A percentile compares a stretch with the other conserved stretches of the same genome.
These are phyloP conservation scores for Amblyopsis hoosieri DNA, from an alignment of 2,797 vertebrate species.

Conservation along the genomic window DNA sequence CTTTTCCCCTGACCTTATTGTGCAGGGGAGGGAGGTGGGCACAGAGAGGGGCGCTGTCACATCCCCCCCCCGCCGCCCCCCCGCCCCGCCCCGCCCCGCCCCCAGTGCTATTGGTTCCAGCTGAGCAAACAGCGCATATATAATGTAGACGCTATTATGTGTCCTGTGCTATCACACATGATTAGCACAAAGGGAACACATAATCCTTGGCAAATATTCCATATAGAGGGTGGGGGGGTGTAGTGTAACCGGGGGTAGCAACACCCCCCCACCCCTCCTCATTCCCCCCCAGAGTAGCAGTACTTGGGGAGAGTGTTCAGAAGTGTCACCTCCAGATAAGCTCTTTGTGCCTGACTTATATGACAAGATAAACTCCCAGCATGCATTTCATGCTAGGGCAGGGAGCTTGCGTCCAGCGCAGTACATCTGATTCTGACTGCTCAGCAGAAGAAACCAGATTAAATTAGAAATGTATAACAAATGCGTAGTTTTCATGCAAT, in stretches of 20 bases:
- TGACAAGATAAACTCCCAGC: constrained; percentile 8
- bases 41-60: constrained; percentile 37
- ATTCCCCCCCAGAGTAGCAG: no score
- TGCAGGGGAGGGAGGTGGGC: constrained; percentile 37
- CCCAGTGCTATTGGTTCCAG: constrained; percentile 48
- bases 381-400: neutral
- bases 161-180: constrained; percentile 42
- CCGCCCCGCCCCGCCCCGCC: constrained; percentile 27
- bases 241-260: neutral
- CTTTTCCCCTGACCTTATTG: constrained; percentile 19
- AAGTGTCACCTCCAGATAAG: no score
- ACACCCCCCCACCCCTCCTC: no score
- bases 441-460: no score
- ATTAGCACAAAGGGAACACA: constrained; percentile 48
- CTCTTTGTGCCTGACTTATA: no score
- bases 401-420: no score
- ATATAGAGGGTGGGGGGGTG: neutral
- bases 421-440: no score
- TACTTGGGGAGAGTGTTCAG: no score
- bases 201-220: constrained; percentile 30
- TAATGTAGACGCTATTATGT: constrained; percentile 44
- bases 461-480: no score
- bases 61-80: constrained; percentile 33
- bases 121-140: constrained; percentile 58
- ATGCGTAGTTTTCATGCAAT: no score